Percentiles rank a stretch among this genome's conserved stretches.
phyloP scores from a whole-genome alignment of 2,113 vertebrate species.

The Pachyramphus minor region DNA sequence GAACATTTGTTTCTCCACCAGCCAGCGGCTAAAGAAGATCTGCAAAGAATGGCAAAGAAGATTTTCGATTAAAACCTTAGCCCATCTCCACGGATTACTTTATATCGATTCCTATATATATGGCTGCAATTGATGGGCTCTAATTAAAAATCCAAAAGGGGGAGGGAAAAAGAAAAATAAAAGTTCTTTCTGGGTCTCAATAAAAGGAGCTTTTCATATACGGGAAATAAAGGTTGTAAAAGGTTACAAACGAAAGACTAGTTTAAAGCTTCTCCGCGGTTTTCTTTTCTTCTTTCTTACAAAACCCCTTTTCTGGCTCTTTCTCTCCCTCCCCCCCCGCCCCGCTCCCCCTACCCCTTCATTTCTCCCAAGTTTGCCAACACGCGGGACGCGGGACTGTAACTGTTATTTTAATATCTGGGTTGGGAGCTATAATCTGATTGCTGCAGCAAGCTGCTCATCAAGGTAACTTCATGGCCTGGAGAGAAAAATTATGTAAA shows the following conservation, averaged over 20 bases:
- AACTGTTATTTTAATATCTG: constrained; percentile 65
- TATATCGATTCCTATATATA: constrained; percentile 79
- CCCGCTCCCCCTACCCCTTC: constrained; percentile 20
- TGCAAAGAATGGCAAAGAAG: constrained; percentile 76
- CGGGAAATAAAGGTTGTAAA: constrained; percentile 75
- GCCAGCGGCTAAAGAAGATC: constrained; percentile 72
- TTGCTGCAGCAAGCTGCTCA: constrained; percentile 61
- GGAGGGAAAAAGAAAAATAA: neutral
- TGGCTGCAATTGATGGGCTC: constrained; percentile 72
- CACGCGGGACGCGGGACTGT: constrained; percentile 55
- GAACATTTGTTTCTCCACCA: constrained; percentile 61
- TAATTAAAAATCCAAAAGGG: constrained; percentile 72
- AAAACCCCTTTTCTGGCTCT: neutral
- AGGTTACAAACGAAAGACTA: constrained; percentile 76
- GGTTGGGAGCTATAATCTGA: constrained; percentile 51
- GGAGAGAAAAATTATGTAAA: constrained; percentile 67
- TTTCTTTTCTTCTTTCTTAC: constrained; percentile 71
- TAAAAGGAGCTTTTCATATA: constrained; percentile 73
- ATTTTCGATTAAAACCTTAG: constrained; percentile 80
- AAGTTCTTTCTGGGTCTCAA: constrained; percentile 60
- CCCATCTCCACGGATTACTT: constrained; percentile 76
- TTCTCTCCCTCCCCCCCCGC: neutral
- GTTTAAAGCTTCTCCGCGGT: constrained; percentile 71
- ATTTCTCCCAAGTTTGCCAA: constrained; percentile 73
- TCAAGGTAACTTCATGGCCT: constrained; percentile 64